These are phyloP conservation scores for Drosophila auraria DNA, from an alignment of 1,140 invertebrate species.

Conservation along the genomic window DNA sequence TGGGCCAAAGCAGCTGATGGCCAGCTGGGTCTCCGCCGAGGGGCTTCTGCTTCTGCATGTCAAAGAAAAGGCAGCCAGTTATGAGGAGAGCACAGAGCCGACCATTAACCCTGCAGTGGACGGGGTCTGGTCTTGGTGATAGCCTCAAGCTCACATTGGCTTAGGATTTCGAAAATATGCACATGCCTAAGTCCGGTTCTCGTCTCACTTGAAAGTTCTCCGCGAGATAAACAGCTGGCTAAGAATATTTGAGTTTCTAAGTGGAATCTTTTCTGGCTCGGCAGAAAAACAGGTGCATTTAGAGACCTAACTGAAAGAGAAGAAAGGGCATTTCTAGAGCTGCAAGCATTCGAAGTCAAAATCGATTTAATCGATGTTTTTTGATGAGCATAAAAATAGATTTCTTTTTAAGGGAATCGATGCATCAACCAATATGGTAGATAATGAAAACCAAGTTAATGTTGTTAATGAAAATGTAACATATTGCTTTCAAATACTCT, in stretches of 20 bases:
- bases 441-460: no score
- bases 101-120: slow-evolving; percentile 37
- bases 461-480: no score
- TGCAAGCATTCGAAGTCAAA: no score
- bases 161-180: not conserved
- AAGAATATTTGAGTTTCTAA: not conserved
- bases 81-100: slow-evolving; percentile 9
- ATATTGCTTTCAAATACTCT: no score
- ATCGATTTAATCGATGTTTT: no score
- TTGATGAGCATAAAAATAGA: no score
- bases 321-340: no score
- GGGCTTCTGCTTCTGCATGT: slow-evolving; percentile 32
- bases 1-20: slow-evolving; percentile 15
- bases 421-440: no score
- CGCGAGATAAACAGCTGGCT: not conserved
- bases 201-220: no score
- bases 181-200: no score
- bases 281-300: not conserved
- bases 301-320: not conserved
- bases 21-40: slow-evolving; percentile 22
- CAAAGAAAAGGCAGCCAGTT: slow-evolving; percentile 22
- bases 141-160: not conserved
- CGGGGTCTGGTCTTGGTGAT: not conserved
- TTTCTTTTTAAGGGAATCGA: no score
- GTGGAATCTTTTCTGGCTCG: not conserved